Base-by-base conservation (phyloP, 2,113 vertebrate species). In the Daubentonia madagascariensis region DNA sequence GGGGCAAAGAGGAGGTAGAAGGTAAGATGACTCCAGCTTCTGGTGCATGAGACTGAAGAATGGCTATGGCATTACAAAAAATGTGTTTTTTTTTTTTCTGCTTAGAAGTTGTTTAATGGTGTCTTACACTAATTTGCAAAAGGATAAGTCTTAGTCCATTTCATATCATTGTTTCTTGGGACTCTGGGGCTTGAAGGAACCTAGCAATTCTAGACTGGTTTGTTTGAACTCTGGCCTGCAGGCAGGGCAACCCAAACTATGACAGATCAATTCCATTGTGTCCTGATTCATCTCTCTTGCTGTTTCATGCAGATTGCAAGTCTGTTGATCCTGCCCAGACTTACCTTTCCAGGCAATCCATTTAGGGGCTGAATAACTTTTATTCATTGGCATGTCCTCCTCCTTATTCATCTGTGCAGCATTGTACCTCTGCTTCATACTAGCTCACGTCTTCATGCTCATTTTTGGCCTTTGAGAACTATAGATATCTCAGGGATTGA, bases 381-480 rank as follows among this genome's bases (percentile, higher is more conserved):
- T 79, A 65, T 59, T 81, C 32, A 79, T 18, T 90, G 59, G 13
- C 45, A 9, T 61, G 17, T 59, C 37, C 57, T 83, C 25, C 4
- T 68, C 22, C 43, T 57, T 85, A 70, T n/a, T 94, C 18, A 50
- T 65, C 54, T 84, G 16, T 45, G 63, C 4, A 54, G 54, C 40
- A 63, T 17, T 90, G 40, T 96, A 40, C 84, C 35, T 96, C 76
- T 92, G 54, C 22, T 89, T 91, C 76, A 78, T 83, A 81, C 30
- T 68, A 86, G 20, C 50, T 22, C 16, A 84, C 18, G 6, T 91
- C 23, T 86, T 95, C 23, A 78, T 54, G 45, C 37, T 92, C 70
- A 70, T 35, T 95, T 92, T 96, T 86, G 54, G 78, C 45, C 57
- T 97, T 61, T 91, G 73, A 75, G n/a, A 94, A 70, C 57, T 91